Evolutionary conservation across 2,888 invertebrate species (phyloP), one percentile per base, ranked within the genome.

Genomic region (Ophion ellenae): DNA sequence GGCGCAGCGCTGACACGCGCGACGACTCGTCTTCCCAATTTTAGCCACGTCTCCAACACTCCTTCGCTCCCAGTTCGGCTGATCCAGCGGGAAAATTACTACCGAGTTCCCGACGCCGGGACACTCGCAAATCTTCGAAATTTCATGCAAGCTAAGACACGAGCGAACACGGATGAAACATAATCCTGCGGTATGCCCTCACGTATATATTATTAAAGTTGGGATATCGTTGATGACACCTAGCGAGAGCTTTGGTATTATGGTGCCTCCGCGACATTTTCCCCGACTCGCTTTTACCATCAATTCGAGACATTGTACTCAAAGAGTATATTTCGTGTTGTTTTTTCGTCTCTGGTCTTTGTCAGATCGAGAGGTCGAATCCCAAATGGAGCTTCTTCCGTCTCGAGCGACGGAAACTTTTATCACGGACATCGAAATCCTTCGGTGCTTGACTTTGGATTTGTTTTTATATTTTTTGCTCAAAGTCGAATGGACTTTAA

Each of bases 81-180:
- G 47, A 83, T 78, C 71, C 69, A 81, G 24, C 32, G 63, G 67
- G 81, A 75, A 83, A 86, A 83, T 83, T 83, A 81, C 67, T 74
- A 73, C 40, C 47, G 7, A 77, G 32, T 76, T 61, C 83, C 59
- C 53, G 63, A 57, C 36, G 66, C 40, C 11, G 32, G 45, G 40
- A 20, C 64, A 69, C 32, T 40, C 63, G 63, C 63, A 45, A 57
- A 73, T 73, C 73, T 74, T 70, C 70, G 45, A 66, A 81, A 78
- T 83, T 78, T 64, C 81, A 83, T 66, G 74, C 74, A 81, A 75
- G 69, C 61, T 74, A 73, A 9, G 14, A 32, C 77, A 78, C 70
- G 59, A 45, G 70, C 32, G 47, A 45, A 78, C 45, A 70, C 40
- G 4, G 70, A 53, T 69, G 47, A 45, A 79, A 78, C 17, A 28